These are phyloP conservation scores for Epicauta chinensis DNA, from an alignment of 1,140 invertebrate genomes.

Conservation along the genomic window DNA sequence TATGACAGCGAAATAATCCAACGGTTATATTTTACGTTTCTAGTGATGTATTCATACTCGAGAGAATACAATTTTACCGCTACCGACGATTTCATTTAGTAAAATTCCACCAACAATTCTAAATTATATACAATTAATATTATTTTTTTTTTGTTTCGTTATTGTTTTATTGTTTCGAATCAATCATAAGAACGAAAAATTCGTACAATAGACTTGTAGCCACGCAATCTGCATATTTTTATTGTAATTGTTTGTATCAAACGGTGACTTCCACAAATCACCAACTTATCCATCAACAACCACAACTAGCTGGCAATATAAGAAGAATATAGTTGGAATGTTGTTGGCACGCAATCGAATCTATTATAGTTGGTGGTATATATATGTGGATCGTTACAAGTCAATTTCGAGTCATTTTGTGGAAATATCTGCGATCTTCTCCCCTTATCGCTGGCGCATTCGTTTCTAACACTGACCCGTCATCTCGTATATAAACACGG, in stretches of 20 bases:
- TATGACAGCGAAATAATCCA: no score
- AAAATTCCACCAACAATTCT: constrained; percentile 1
- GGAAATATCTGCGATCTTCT: constrained; percentile 20
- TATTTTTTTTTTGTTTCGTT: background rate
- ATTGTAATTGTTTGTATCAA: constrained; percentile 23
- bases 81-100: no score
- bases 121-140: constrained; percentile 15
- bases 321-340: background rate
- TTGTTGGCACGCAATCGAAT: constrained; percentile 18
- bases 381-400: constrained; percentile 21
- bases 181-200: constrained; percentile 3
- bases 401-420: constrained; percentile 24
- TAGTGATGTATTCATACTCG: no score
- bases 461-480: no score
- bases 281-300: background rate
- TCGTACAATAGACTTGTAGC: background rate
- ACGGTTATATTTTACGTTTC: no score
- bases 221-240: constrained; percentile 21
- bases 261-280: constrained; percentile 19
- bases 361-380: background rate
- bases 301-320: background rate
- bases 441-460: no score
- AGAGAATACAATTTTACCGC: no score
- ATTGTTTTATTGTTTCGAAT: no score
- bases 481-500: no score